Conservation (phyloP, 2,797 vertebrate species). For the Harpagifer antarcticus region DNA sequence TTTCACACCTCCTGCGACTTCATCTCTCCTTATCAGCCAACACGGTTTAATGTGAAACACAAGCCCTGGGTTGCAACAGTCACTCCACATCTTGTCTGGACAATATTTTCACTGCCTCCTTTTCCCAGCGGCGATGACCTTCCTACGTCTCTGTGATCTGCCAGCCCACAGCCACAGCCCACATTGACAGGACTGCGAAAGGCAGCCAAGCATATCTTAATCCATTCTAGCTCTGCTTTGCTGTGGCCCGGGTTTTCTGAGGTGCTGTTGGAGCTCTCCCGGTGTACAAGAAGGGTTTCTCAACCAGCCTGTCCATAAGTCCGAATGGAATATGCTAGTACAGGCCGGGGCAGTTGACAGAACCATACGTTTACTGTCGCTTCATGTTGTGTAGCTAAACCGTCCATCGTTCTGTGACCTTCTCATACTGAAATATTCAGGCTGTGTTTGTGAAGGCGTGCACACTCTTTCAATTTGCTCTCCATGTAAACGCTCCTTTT, state of each 20-base stretch:
- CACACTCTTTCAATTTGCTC: conserved; percentile 60
- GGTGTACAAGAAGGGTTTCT: conserved; percentile 30
- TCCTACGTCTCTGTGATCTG: conserved; percentile 71
- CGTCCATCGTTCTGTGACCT: conserved; percentile 50
- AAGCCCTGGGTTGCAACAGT: conserved; percentile 72
- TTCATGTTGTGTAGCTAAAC: conserved; percentile 47
- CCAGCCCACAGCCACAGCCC: conserved; percentile 68
- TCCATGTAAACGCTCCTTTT: conserved; percentile 67
- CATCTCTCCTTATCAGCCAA: conserved; percentile 65
- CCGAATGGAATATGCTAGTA: conserved; percentile 36
- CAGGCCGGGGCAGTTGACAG: conserved; percentile 42
- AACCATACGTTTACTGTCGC: conserved; percentile 40
- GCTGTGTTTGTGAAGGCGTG: conserved; percentile 58
- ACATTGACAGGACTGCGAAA: conserved; percentile 70
- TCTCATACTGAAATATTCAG: conserved; percentile 64
- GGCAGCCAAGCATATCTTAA: conserved; percentile 75
- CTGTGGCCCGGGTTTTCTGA: conserved; percentile 48
- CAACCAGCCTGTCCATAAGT: conserved; percentile 59
- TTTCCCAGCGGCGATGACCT: conserved; percentile 76
- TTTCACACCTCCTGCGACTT: conserved; percentile 69
- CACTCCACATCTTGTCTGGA: conserved; percentile 79
- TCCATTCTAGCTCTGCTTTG: conserved; percentile 61
- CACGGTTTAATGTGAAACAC: conserved; percentile 71
- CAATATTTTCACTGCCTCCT: conserved; percentile 76
- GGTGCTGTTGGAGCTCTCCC: conserved; percentile 49